These are phyloP conservation scores for Dermatemys mawii DNA, from an alignment of 2,113 vertebrate species.

Conservation along the genomic window DNA sequence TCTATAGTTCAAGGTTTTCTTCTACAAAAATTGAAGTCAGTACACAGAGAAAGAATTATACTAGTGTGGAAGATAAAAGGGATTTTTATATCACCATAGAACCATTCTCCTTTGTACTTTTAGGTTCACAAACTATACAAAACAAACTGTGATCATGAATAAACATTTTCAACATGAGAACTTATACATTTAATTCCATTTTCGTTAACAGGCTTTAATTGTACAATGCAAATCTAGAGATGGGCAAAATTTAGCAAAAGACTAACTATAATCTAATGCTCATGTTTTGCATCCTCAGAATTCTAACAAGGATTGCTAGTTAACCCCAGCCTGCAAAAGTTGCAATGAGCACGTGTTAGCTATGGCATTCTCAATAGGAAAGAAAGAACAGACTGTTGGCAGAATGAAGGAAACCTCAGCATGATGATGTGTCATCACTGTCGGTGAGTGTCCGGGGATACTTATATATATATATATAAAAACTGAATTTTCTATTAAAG, in stretches of 20 bases:
- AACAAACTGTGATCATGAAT: fast-evolving
- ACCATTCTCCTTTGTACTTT: background rate
- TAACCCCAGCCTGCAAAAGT: background rate
- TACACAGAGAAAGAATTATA: background rate
- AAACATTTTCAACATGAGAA: background rate
- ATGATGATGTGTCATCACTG: background rate
- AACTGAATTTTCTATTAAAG: background rate
- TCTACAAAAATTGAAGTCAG: background rate
- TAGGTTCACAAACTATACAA: background rate
- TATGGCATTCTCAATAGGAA: background rate
- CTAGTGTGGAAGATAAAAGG: background rate
- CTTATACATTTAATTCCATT: background rate
- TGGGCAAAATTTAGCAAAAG: background rate
- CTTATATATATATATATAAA: background rate
- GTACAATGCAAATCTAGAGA: background rate
- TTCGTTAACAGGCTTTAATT: background rate
- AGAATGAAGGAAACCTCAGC: background rate
- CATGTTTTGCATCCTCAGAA: background rate
- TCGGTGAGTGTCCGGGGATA: background rate
- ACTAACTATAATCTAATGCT: background rate
- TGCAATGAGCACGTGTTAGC: background rate
- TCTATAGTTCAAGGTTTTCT: background rate
- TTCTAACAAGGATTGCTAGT: background rate
- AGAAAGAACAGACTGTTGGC: background rate
- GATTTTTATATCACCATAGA: background rate